A percentile compares a stretch with the other conserved stretches of the same genome.
These are phyloP conservation scores for Leucoraja ocellata DNA, from an alignment of 2,797 vertebrate species.

Conservation along the genomic window DNA sequence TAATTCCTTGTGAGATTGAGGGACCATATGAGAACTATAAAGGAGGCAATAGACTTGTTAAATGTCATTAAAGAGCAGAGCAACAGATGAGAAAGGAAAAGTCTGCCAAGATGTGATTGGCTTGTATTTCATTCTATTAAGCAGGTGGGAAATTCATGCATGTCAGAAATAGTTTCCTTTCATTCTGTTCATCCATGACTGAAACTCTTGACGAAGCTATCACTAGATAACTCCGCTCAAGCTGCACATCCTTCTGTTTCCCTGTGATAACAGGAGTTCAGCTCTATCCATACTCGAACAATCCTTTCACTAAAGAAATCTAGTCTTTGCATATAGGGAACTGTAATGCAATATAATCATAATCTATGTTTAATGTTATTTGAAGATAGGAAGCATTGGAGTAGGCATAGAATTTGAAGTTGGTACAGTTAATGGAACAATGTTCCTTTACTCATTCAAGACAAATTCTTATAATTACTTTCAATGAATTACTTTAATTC, in stretches of 20 bases:
- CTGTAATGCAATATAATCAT: not conserved
- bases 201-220: not conserved
- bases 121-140: not conserved
- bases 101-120: not conserved
- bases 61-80: not conserved
- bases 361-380: not conserved
- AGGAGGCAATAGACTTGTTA: not conserved
- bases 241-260: not conserved
- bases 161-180: not conserved
- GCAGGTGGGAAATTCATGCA: not conserved
- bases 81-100: not conserved
- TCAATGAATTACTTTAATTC: not conserved
- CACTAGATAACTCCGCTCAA: not conserved
- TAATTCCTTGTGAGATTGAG: not conserved
- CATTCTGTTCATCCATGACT: not conserved
- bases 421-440: not conserved
- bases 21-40: not conserved
- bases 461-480: not conserved
- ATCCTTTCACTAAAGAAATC: not conserved
- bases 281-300: not conserved
- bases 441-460: not conserved
- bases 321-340: not conserved
- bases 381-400: not conserved
- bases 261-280: not conserved
- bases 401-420: not conserved